Base-by-base conservation (phyloP, 2,888 invertebrate species). In the Heteromyza rotundicornis region DNA sequence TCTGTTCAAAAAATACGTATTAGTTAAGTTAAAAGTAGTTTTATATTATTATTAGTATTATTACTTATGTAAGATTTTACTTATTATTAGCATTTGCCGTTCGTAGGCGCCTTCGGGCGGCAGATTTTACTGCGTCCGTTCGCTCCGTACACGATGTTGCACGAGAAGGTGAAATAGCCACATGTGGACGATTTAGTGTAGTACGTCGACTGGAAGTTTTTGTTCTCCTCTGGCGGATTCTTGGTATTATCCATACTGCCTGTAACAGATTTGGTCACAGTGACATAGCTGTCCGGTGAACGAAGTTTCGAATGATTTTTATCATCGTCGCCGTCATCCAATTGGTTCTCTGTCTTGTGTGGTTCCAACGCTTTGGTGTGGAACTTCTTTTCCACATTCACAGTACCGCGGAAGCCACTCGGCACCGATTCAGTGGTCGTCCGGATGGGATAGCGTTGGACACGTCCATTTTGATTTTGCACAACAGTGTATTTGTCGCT, bases 111-210 rank as follows among this genome's bases (percentile, higher is more conserved):
- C 81, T 91, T 92, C 0, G 94, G 94, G 71, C 89, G 89, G 78
- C 94, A 94, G 60, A 93, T 89, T 81, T 92, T 92, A 69, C 90
- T 91, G 69, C 89, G 88, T 14, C 92, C 92, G 75, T 91, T 90
- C 0, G 89, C 88, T 12, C 91, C 90, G 71, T 90, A 89, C 1
- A 92, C 91, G 76, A 91, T 89, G 55, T 92, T 92, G 77, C 94
- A 94, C 0, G 92, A 90, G 80, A 94, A 94, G 1, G 93, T 92
- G 70, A 94, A 93, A 77, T 92, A 92, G 8, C 94, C 94, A 78
- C 94, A 94, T 1, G 91, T 92, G 1, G 93, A 93, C 8, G 92
- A 92, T 81, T 94, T 94, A 0, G 93, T 92, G 73, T 92, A 94
- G 82, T 92, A 94, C 0, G 91, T 90, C 68, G 90, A 90, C 1